Evolutionary conservation across 2,888 invertebrate species (phyloP).

Genomic region (Ceraclea dissimilis): DNA sequence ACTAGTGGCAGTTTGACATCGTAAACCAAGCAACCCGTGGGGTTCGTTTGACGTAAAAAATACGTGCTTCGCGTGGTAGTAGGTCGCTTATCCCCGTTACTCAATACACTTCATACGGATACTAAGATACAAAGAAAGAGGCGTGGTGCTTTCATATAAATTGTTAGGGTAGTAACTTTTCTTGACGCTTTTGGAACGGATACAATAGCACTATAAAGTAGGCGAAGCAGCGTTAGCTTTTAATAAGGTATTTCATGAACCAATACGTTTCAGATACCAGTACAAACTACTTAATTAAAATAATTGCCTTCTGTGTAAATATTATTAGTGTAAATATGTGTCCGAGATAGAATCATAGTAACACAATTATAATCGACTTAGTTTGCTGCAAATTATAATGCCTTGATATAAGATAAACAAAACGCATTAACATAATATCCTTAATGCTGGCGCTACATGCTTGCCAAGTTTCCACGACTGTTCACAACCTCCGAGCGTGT

Average conservation of each 20-base stretch:
- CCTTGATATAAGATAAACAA: too few relatives aligned
- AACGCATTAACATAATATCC: too few relatives aligned
- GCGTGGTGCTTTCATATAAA: constrained; percentile 21
- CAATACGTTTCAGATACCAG: not conserved
- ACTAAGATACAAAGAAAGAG: constrained; percentile 12
- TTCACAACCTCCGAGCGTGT: too few relatives aligned
- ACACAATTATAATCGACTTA: too few relatives aligned
- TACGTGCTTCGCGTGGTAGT: constrained; percentile 22
- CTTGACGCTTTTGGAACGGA: constrained; percentile 3
- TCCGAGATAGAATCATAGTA: too few relatives aligned
- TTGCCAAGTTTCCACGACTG: too few relatives aligned
- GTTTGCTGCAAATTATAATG: too few relatives aligned
- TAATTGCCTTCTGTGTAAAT: not conserved
- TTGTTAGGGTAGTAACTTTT: constrained; percentile 14
- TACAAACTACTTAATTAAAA: not conserved
- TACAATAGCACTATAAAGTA: not conserved
- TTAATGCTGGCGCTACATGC: too few relatives aligned
- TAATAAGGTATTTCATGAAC: not conserved
- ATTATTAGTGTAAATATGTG: too few relatives aligned
- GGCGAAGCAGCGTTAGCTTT: not conserved
- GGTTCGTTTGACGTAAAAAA: constrained; percentile 21
- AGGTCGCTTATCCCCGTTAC: constrained; percentile 12
- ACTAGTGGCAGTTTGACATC: constrained; percentile 20
- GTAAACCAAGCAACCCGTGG: constrained; percentile 18
- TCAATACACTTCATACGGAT: not conserved